phyloP scores from a whole-genome alignment of 2,113 vertebrate genomes.

The Kobus ellipsiprymnus region DNA sequence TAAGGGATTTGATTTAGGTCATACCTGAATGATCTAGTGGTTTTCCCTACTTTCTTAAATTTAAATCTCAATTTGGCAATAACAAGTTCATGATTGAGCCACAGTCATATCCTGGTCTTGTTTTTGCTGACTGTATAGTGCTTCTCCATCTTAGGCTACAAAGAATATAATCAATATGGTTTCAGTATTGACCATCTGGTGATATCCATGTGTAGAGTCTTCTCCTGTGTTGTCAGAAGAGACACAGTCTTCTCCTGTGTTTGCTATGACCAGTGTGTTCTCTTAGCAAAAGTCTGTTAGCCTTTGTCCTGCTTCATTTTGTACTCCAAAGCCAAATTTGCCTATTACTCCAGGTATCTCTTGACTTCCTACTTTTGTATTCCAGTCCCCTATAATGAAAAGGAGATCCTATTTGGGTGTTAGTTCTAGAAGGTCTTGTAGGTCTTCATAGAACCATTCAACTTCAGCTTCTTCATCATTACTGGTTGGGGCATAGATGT shows the following conservation, averaged over 20 bases:
- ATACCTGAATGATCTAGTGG: background rate
- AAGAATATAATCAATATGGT: background rate
- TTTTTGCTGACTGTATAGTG: background rate
- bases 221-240: background rate
- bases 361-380: background rate
- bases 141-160: background rate
- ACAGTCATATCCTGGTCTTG: background rate
- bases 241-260: no score
- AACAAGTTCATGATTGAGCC: background rate
- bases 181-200: background rate
- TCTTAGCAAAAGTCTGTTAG: background rate
- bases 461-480: background rate
- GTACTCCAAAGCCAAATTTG: background rate
- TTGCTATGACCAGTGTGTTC: background rate
- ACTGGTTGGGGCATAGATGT: background rate
- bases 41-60: background rate
- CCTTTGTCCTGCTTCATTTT: background rate
- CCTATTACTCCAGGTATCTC: background rate
- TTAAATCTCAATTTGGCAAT: background rate
- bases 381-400: background rate
- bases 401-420: background rate
- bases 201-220: background rate
- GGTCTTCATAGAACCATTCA: background rate
- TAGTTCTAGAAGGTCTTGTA: background rate
- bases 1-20: background rate